Evolutionary conservation across 2,888 invertebrate genomes (phyloP).

Genomic region (Heliconius ethilla): DNA sequence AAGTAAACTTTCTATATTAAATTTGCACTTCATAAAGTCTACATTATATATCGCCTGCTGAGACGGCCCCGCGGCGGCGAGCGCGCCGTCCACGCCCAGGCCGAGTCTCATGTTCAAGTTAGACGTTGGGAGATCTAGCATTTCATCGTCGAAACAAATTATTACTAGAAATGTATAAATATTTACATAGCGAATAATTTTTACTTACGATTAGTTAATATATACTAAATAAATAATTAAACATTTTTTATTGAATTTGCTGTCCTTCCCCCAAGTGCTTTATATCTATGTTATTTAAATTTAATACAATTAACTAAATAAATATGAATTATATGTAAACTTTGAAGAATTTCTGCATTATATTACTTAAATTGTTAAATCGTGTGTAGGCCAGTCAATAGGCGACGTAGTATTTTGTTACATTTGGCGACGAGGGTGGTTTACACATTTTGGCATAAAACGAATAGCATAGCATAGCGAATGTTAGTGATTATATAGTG

Average conservation of each 20-base stretch:
- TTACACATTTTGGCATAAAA: constrained; percentile 13
- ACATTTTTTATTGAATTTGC: constrained; percentile 83
- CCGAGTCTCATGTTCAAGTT: constrained; percentile 69
- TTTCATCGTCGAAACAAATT: constrained; percentile 77
- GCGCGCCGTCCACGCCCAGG: constrained; percentile 42
- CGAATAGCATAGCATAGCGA: constrained; percentile 5
- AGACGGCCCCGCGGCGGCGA: constrained; percentile 49
- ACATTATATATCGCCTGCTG: constrained; percentile 69
- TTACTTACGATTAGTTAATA: constrained; percentile 76
- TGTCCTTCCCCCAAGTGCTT: constrained; percentile 84
- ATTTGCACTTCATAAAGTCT: constrained; percentile 77
- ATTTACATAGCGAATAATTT: constrained; percentile 82
- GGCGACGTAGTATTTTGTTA: constrained; percentile 50
- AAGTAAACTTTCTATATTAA: constrained; percentile 78
- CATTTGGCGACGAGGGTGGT: constrained; percentile 51
- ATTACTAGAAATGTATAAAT: constrained; percentile 81
- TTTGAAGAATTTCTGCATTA: constrained; percentile 77
- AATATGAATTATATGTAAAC: constrained; percentile 78
- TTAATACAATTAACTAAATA: constrained; percentile 79
- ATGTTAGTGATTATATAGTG: constrained; percentile 30
- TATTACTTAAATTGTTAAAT: constrained; percentile 76
- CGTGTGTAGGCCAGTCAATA: constrained; percentile 59
- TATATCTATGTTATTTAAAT: constrained; percentile 82
- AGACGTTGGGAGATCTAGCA: constrained; percentile 77
- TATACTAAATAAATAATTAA: constrained; percentile 79